phyloP scores from a whole-genome alignment of 2,888 invertebrate species.

The Ischnura elegans region DNA sequence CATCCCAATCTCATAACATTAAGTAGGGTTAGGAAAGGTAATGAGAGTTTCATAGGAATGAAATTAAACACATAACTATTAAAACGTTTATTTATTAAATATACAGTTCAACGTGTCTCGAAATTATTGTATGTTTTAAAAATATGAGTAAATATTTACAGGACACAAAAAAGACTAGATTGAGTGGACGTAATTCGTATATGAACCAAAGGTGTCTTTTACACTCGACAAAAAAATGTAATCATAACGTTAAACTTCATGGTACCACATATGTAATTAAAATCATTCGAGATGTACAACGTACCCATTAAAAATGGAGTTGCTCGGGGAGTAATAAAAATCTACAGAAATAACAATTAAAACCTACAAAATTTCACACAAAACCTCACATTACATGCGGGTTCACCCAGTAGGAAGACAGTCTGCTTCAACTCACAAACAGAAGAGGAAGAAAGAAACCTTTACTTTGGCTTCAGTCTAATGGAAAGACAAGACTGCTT shows the following conservation, averaged over 20 bases:
- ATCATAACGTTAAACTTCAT: neutral
- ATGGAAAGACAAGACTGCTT: neutral
- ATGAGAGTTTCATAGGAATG: neutral
- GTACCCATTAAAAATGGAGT: neutral
- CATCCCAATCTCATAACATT: no score
- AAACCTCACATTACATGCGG: neutral
- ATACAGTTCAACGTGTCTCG: slow-evolving; percentile 40
- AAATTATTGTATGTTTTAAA: neutral
- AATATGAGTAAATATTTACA: slow-evolving; percentile 43
- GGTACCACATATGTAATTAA: neutral
- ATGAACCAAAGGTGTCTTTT: neutral
- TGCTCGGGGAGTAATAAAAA: neutral
- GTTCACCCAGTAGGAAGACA: neutral
- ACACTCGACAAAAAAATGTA: neutral
- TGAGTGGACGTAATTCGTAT: slow-evolving; percentile 56
- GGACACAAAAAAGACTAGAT: slow-evolving; percentile 53
- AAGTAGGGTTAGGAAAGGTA: no score
- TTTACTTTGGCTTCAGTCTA: neutral
- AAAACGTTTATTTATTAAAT: slow-evolving; percentile 60
- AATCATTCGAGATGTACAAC: neutral
- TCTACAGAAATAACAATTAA: neutral
- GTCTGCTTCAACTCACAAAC: neutral
- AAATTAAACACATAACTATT: neutral
- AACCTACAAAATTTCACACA: neutral
- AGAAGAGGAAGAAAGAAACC: neutral